Evolutionary conservation across 2,113 vertebrate genomes (phyloP), one percentile per base, ranked within the genome.

Genomic region (Oreochromis aureus): DNA sequence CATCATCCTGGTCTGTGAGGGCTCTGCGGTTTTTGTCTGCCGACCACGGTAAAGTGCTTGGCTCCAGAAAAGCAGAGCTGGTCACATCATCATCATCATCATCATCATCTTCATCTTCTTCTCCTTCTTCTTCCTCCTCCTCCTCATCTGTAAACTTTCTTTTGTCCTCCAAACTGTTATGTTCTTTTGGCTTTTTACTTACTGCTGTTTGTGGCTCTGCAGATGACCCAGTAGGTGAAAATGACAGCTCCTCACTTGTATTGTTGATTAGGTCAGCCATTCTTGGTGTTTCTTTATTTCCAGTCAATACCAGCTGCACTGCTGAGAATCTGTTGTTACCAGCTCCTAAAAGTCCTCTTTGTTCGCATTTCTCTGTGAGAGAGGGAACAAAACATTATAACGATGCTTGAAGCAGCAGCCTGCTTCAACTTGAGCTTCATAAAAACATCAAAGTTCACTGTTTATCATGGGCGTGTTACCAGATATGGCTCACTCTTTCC

Each of bases 1-100:
- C 90, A 3, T 83, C 48, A 1, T 66, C n/a, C 6, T 10, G 39
- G 10, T 90, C 85, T 5, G 1, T 46, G 30, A 58, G 83, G 48
- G 88, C 56, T 44, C 22, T 87, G 32, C 19, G 79, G 58, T 83
- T 83, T 87, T 69, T 83, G 87, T 92, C 89, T 66, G 80, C 94
- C 1, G 90, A 83, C 93, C 94, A 95, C 0, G 93, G 94, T 78
- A 95, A 83, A 41, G 95, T 96, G 85, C 79, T 71, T 1, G 89
- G 81, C 89, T 95, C 93, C 82, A 92, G 55, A 30, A 10, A 83
- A 78, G 86, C 90, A 51, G 88, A 93, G 30, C 27, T 82, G 4
- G 11, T 46, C 44, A 73, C 6, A 24, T 87, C 86, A 18, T 90
- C 91, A 1, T 91, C n/a, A n/a, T n/a, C n/a, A n/a, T n/a, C n/a